phyloP scores from a whole-genome alignment of 2,888 invertebrate genomes.

The Lypha dubia region DNA sequence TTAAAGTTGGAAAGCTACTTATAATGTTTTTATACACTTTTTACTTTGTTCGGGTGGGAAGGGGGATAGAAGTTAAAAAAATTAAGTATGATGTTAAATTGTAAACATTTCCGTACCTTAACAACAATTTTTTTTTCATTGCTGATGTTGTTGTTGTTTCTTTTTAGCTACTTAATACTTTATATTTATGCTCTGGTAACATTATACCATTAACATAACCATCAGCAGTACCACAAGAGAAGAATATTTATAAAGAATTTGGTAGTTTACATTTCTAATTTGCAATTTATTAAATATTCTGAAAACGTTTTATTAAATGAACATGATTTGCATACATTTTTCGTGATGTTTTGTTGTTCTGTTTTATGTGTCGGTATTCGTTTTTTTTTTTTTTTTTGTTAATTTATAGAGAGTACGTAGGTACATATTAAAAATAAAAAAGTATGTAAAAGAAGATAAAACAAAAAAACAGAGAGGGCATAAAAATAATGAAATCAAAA shows the following conservation, averaged over 20 bases:
- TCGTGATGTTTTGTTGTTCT: constrained; percentile 29
- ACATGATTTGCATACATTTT: constrained; percentile 80
- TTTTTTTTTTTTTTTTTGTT: constrained; percentile 15
- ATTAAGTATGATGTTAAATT: constrained; percentile 47
- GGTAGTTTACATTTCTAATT: constrained; percentile 70
- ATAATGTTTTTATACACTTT: constrained; percentile 29
- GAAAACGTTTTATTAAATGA: constrained; percentile 80
- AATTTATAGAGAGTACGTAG: neutral
- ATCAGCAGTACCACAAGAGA: constrained; percentile 7
- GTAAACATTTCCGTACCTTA: constrained; percentile 65
- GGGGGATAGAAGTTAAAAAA: constrained; percentile 1
- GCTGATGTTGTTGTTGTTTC: constrained; percentile 9
- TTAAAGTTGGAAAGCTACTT: constrained; percentile 57
- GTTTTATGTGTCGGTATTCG: constrained; percentile 27
- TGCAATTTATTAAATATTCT: constrained; percentile 80
- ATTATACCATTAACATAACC: constrained; percentile 67
- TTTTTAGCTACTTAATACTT: constrained; percentile 46
- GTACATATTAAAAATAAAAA: neutral
- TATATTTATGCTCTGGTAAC: constrained; percentile 61
- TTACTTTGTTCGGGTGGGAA: no score
- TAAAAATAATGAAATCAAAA: neutral
- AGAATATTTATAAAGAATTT: constrained; percentile 34
- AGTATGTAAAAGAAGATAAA: neutral
- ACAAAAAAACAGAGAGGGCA: no score
- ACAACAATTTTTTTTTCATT: constrained; percentile 20